Conservation (phyloP, 2,797 vertebrate genomes). For the Rhinoraja longicauda region DNA sequence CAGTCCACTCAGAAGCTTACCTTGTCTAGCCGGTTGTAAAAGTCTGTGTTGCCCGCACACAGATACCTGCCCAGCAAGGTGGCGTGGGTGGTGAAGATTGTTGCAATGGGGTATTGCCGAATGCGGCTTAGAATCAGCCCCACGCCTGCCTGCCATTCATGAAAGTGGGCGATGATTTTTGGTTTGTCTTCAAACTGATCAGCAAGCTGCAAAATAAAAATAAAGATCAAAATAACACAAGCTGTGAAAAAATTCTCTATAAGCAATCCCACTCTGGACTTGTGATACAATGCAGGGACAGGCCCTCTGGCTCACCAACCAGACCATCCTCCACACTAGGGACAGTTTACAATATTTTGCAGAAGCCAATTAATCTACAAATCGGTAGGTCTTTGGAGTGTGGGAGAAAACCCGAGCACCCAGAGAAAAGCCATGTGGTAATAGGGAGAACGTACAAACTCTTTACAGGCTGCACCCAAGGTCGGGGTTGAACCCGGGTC, state of each 20-base stretch:
- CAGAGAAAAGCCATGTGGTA: too few species aligned
- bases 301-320: too few species aligned
- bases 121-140: constrained; percentile 77
- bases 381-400: too few species aligned
- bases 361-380: too few species aligned
- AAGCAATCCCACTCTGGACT: not conserved
- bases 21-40: constrained; percentile 90
- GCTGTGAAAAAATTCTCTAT: not conserved
- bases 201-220: constrained; percentile 67
- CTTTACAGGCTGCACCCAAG: too few species aligned
- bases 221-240: not conserved
- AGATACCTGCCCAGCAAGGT: constrained; percentile 88
- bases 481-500: too few species aligned
- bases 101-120: constrained; percentile 77
- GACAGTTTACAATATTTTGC: too few species aligned
- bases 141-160: constrained; percentile 87
- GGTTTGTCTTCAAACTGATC: constrained; percentile 65
- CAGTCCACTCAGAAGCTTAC: constrained; percentile 51
- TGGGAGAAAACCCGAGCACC: too few species aligned
- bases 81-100: constrained; percentile 89
- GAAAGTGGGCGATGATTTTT: constrained; percentile 79
- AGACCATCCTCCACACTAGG: too few species aligned
- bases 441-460: too few species aligned
- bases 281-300: too few species aligned
- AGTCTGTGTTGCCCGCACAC: constrained; percentile 88